Percentiles rank a stretch among this genome's conserved stretches.
Conservation (phyloP, 2,888 invertebrate genomes). For the Cosmia trapezina region DNA sequence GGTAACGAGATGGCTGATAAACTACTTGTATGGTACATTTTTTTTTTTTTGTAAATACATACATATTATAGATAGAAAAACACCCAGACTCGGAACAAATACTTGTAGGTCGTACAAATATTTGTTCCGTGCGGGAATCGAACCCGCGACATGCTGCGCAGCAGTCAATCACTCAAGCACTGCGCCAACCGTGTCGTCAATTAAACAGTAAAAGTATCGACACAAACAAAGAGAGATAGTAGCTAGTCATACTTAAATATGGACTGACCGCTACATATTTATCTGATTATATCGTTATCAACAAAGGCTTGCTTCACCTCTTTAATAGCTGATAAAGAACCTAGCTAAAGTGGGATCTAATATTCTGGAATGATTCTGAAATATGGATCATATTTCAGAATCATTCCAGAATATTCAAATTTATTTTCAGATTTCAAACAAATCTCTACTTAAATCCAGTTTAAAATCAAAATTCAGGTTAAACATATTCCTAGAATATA, state of each 20-base stretch:
- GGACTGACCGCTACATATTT: slow-evolving; percentile 24
- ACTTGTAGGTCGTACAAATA: too few relatives aligned
- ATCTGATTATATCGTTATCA: slow-evolving; percentile 37
- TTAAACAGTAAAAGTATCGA: not conserved
- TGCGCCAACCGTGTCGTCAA: too few relatives aligned
- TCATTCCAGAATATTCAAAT: too few relatives aligned
- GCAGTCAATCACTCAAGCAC: too few relatives aligned
- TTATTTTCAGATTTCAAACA: not conserved
- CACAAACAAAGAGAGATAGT: slow-evolving; percentile 23
- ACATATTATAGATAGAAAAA: too few relatives aligned
- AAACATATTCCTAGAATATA: not conserved
- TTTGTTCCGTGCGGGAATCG: too few relatives aligned
- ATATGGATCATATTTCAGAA: too few relatives aligned
- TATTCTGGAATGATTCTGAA: not conserved
- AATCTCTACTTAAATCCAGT: not conserved
- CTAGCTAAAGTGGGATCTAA: not conserved
- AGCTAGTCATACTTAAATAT: slow-evolving; percentile 22
- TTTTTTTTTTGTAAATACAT: too few relatives aligned
- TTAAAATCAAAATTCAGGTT: not conserved
- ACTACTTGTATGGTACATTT: too few relatives aligned
- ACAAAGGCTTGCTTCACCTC: slow-evolving; percentile 27
- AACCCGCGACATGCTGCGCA: too few relatives aligned
- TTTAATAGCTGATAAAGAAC: slow-evolving; percentile 21
- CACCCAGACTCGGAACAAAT: too few relatives aligned
- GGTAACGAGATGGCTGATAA: too few relatives aligned